A percentile compares a stretch with the other conserved stretches of the same genome.
Evolutionary conservation across 2,113 vertebrate genomes (phyloP).

Genomic region (Oophaga pumilio): DNA sequence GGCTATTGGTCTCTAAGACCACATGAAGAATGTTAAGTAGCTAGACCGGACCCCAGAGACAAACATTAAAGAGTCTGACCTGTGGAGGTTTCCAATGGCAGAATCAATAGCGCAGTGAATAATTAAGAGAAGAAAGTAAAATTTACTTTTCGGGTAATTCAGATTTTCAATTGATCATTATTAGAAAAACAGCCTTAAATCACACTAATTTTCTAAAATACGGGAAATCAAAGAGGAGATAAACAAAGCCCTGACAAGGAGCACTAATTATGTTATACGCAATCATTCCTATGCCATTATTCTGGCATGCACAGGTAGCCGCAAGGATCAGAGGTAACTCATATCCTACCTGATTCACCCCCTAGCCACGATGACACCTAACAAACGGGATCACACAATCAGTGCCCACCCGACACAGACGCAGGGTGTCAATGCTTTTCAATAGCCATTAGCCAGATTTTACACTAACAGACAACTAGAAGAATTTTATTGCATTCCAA

Average conservation of each 20-base stretch:
- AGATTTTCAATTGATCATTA: constrained; percentile 17
- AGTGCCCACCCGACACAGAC: too few relatives aligned
- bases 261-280: not conserved
- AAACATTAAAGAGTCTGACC: constrained; percentile 32
- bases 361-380: too few relatives aligned
- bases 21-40: constrained; percentile 4
- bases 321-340: too few relatives aligned
- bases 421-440: too few relatives aligned
- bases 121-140: constrained; percentile 34
- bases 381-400: too few relatives aligned
- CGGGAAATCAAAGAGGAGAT: not conserved
- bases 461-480: too few relatives aligned
- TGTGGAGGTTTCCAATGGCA: constrained; percentile 1
- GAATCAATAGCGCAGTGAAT: constrained; percentile 40
- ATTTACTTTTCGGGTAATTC: not conserved
- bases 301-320: not conserved
- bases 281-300: not conserved
- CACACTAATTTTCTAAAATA: not conserved
- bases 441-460: too few relatives aligned
- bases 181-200: not conserved
- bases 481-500: too few relatives aligned
- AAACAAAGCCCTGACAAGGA: not conserved
- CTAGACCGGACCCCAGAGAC: constrained; percentile 7
- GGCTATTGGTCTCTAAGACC: constrained; percentile 1
- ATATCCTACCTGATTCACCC: too few relatives aligned